Evolutionary conservation across 2,113 vertebrate genomes (phyloP).

Genomic region (Salminus brasiliensis): DNA sequence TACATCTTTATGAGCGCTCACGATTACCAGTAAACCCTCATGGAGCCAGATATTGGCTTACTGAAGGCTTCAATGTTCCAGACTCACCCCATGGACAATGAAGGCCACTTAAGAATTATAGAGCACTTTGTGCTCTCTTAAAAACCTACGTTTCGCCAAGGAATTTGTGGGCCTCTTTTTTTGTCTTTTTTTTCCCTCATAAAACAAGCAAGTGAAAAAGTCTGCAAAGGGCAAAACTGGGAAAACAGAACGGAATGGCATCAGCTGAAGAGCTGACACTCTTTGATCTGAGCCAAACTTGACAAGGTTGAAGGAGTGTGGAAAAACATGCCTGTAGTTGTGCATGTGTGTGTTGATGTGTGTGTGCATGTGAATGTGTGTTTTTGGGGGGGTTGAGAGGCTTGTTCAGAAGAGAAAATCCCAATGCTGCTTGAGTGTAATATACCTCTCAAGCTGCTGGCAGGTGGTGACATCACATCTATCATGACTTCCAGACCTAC

Average conservation of each 20-base stretch:
- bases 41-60: constrained; percentile 5
- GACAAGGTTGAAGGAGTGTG: constrained; percentile 19
- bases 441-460: constrained; percentile 52
- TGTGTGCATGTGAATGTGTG: neutral
- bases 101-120: constrained; percentile 27
- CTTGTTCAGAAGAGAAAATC: constrained; percentile 48
- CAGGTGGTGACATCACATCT: constrained; percentile 63
- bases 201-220: constrained; percentile 1
- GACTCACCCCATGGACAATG: constrained; percentile 14
- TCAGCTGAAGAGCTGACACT: constrained; percentile 16
- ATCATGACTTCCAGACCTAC: constrained; percentile 45
- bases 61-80: neutral
- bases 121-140: constrained; percentile 2
- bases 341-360: neutral
- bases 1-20: constrained; percentile 31
- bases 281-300: constrained; percentile 42
- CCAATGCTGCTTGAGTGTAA: constrained; percentile 48
- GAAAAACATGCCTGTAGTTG: too few relatives aligned
- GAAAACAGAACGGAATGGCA: constrained; percentile 12
- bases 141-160: neutral
- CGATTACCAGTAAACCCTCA: constrained; percentile 32
- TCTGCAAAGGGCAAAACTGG: constrained; percentile 8
- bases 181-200: neutral
- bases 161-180: neutral
- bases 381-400: neutral